These are phyloP conservation scores for Drosophila nr. perissopoda DNA, from an alignment of 2,888 invertebrate species.

Conservation along the genomic window DNA sequence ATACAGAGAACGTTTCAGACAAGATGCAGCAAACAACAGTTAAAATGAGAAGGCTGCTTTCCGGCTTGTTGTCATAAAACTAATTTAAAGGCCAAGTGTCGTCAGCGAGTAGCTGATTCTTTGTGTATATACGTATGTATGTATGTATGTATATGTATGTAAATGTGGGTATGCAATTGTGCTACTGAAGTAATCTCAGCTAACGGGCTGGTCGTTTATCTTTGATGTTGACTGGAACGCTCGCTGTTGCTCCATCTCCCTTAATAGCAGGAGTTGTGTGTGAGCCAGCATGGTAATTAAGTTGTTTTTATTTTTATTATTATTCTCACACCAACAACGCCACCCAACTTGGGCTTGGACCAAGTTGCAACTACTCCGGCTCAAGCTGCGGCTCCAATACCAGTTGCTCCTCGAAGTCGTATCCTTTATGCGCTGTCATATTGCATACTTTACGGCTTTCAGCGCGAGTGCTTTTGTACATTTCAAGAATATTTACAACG, in stretches of 20 bases:
- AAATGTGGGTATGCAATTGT: constrained; percentile 1
- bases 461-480: constrained; percentile 74
- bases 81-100: constrained; percentile 28
- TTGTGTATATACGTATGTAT: not conserved
- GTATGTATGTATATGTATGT: not conserved
- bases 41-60: constrained; percentile 5
- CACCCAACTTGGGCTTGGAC: constrained; percentile 13
- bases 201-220: constrained; percentile 45
- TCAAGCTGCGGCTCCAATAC: not conserved
- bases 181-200: constrained; percentile 37
- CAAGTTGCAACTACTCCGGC: constrained; percentile 16
- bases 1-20: not conserved
- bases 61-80: constrained; percentile 21
- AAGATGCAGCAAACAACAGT: not conserved
- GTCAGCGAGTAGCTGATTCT: constrained; percentile 22
- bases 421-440: constrained; percentile 73
- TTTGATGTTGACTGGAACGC: constrained; percentile 43
- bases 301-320: constrained; percentile 36
- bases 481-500: constrained; percentile 72
- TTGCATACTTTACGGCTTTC: constrained; percentile 73
- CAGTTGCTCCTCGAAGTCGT: constrained; percentile 36
- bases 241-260: constrained; percentile 12
- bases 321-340: constrained; percentile 38
- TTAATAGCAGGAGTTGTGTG: constrained; percentile 14
- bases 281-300: constrained; percentile 54